phyloP scores from a whole-genome alignment of 2,797 vertebrate species.

The Protonibea diacanthus region DNA sequence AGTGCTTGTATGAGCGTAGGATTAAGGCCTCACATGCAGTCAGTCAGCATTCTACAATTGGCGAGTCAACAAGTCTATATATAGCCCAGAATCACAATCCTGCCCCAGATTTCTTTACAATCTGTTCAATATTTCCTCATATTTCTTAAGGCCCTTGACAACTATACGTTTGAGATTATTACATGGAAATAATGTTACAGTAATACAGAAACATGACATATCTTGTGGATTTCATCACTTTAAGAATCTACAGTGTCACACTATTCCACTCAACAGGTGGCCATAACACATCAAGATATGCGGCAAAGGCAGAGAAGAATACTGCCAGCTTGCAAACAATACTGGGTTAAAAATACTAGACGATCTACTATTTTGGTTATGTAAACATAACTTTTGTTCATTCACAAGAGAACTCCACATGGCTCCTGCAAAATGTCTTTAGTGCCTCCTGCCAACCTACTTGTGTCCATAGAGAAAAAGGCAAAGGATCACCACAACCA shows the following conservation, averaged over 20 bases:
- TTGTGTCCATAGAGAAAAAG: background rate
- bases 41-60: conserved; percentile 19
- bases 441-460: no score
- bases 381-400: no score
- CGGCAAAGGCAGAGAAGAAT: background rate
- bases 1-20: background rate
- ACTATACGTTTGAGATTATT: background rate
- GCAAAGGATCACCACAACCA: background rate
- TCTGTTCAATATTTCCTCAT: background rate
- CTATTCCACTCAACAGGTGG: background rate
- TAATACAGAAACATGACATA: background rate
- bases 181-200: background rate
- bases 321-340: background rate
- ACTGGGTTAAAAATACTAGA: background rate
- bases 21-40: conserved; percentile 19
- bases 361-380: no score
- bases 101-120: background rate
- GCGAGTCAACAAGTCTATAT: conserved; percentile 31
- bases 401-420: no score
- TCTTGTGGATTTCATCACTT: background rate
- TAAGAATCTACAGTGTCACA: background rate
- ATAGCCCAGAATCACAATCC: conserved; percentile 7
- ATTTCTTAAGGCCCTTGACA: background rate
- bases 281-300: background rate
- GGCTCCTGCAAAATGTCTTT: background rate